Conservation (phyloP, 1,140 invertebrate genomes). For the Anoplophora glabripennis region DNA sequence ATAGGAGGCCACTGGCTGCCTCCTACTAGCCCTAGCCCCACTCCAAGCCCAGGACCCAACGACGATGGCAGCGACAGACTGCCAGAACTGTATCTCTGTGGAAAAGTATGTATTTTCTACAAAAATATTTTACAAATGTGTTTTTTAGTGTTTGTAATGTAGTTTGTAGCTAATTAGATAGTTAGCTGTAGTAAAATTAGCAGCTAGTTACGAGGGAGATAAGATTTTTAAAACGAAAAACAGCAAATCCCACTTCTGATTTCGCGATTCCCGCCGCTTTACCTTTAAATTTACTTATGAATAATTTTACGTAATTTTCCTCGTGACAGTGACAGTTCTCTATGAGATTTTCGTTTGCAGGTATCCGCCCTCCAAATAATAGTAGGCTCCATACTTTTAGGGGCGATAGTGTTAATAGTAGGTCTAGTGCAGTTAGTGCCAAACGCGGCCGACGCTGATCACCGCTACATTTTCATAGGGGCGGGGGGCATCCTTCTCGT, state of each 20-base stretch:
- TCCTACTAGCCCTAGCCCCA: constrained; percentile 59
- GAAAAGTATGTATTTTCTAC: constrained; percentile 57
- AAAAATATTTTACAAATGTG: too few relatives aligned
- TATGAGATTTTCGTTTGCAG: constrained; percentile 44
- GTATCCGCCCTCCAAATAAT: constrained; percentile 71
- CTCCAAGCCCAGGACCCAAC: constrained; percentile 56
- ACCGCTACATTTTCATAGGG: constrained; percentile 67
- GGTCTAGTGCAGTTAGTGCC: constrained; percentile 78
- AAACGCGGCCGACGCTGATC: constrained; percentile 72
- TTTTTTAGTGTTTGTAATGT: too few relatives aligned
- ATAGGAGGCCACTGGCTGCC: constrained; percentile 58
- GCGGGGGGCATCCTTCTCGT: constrained; percentile 60
- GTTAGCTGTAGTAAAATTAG: too few relatives aligned
- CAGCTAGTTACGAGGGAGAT: too few relatives aligned
- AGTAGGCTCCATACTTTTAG: constrained; percentile 70
- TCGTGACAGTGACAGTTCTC: background rate
- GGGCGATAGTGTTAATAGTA: constrained; percentile 73
- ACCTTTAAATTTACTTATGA: too few relatives aligned
- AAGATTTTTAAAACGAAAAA: too few relatives aligned
- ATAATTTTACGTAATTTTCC: too few relatives aligned
- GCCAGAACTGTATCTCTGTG: constrained; percentile 69
- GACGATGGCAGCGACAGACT: constrained; percentile 51
- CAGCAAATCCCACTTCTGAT: too few relatives aligned
- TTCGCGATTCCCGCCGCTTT: too few relatives aligned
- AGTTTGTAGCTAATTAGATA: too few relatives aligned